Evolutionary conservation across 2,113 vertebrate species (phyloP).

Genomic region (Coptodon bakossiorum): DNA sequence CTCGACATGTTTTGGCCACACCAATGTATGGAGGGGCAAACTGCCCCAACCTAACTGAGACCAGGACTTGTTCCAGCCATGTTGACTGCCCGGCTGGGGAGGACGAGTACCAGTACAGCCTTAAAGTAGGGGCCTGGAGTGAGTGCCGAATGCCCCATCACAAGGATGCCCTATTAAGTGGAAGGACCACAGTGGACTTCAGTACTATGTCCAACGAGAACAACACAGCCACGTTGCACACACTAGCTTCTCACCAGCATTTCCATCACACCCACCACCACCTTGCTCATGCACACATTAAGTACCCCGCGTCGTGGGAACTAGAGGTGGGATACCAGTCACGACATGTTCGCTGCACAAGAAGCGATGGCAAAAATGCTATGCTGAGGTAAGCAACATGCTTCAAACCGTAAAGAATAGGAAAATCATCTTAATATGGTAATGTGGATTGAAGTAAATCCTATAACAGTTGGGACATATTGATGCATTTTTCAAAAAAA

Average conservation of each 20-base stretch:
- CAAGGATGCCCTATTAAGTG: slow-evolving; percentile 65
- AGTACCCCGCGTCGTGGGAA: slow-evolving; percentile 57
- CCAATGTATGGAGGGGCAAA: slow-evolving; percentile 84
- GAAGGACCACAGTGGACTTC: slow-evolving; percentile 75
- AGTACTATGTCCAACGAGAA: slow-evolving; percentile 67
- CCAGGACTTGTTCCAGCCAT: slow-evolving; percentile 67
- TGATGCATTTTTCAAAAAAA: neutral
- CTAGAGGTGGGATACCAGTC: slow-evolving; percentile 86
- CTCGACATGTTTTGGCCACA: slow-evolving; percentile 76
- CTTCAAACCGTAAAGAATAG: neutral
- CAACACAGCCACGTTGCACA: slow-evolving; percentile 55
- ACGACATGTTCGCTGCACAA: slow-evolving; percentile 81
- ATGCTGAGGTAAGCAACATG: slow-evolving; percentile 80
- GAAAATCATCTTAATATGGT: neutral
- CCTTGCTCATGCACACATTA: slow-evolving; percentile 36
- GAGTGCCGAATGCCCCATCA: slow-evolving; percentile 75
- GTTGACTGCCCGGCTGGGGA: slow-evolving; percentile 74
- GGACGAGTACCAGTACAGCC: slow-evolving; percentile 80
- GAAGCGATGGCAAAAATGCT: slow-evolving; percentile 80
- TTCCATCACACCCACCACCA: slow-evolving; percentile 37
- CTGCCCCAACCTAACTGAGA: slow-evolving; percentile 86
- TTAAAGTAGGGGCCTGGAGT: slow-evolving; percentile 86
- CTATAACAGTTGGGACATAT: neutral
- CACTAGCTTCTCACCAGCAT: slow-evolving; percentile 38
- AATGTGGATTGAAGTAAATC: neutral